These are phyloP conservation scores for Apaloderma vittatum DNA, from an alignment of 2,113 vertebrate species.

Conservation along the genomic window DNA sequence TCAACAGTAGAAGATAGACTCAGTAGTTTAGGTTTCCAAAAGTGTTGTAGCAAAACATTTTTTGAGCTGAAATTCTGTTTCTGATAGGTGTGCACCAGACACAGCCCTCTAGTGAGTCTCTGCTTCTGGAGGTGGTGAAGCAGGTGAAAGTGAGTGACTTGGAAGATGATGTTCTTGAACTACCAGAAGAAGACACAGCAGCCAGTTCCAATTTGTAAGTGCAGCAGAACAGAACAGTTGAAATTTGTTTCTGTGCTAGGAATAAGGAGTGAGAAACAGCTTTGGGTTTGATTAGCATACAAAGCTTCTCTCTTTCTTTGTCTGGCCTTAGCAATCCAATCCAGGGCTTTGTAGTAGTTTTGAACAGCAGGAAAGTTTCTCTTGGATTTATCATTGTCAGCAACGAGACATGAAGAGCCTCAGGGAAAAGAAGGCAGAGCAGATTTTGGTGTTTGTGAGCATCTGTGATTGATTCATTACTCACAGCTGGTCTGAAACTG, in stretches of 20 bases:
- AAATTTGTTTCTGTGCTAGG: background rate
- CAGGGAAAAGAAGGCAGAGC: background rate
- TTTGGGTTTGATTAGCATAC: background rate
- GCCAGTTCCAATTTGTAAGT: conserved; percentile 78
- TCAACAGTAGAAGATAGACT: background rate
- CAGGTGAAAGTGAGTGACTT: conserved; percentile 96
- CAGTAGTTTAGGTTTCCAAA: background rate
- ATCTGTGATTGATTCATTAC: background rate
- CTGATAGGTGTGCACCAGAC: conserved; percentile 86
- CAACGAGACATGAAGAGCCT: background rate
- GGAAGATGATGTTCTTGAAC: conserved; percentile 93
- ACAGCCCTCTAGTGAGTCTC: conserved; percentile 86
- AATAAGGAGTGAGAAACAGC: background rate
- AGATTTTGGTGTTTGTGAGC: background rate
- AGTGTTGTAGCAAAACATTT: background rate
- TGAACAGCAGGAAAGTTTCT: background rate
- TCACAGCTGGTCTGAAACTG: background rate
- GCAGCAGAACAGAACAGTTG: background rate
- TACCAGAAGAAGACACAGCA: conserved; percentile 90
- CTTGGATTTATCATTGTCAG: background rate
- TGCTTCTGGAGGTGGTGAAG: conserved; percentile 94
- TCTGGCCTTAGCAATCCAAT: background rate
- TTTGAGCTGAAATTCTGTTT: background rate
- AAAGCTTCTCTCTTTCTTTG: background rate
- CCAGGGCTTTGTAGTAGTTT: background rate